Evolutionary conservation across 1,140 invertebrate species (phyloP).

Genomic region (Calycopis cecrops): DNA sequence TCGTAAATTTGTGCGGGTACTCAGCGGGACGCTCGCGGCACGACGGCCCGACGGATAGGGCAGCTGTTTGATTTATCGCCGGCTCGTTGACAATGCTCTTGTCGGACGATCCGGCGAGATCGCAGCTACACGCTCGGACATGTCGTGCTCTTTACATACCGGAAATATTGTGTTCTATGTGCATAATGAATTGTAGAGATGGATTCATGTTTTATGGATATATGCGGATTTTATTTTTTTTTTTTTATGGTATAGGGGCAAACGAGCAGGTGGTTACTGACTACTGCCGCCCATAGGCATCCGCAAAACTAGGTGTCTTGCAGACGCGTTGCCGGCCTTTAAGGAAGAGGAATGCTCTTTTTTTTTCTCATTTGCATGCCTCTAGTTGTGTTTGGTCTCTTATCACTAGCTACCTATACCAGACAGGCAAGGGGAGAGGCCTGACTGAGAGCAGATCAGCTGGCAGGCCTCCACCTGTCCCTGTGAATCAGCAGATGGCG

Average conservation of each 20-base stretch:
- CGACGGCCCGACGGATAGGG: slow-evolving; percentile 60
- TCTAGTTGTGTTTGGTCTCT: no score
- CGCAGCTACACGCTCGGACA: slow-evolving; percentile 12
- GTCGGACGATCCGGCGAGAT: slow-evolving; percentile 27
- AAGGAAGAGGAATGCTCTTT: no score
- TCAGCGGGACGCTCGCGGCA: slow-evolving; percentile 60
- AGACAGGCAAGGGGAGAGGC: no score
- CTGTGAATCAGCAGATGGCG: no score
- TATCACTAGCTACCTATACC: no score
- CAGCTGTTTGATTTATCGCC: slow-evolving; percentile 56
- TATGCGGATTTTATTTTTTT: not conserved
- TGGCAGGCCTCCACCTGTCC: no score
- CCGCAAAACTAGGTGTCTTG: not conserved
- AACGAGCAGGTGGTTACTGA: no score
- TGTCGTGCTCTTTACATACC: slow-evolving; percentile 1
- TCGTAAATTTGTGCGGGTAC: slow-evolving; percentile 70
- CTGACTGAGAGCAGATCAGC: no score
- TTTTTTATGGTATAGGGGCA: no score
- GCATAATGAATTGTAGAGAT: not conserved
- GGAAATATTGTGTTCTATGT: not conserved
- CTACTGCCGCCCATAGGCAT: no score
- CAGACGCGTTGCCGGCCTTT: no score
- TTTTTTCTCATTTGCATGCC: no score
- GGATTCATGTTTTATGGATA: not conserved
- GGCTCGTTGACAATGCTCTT: slow-evolving; percentile 37